Evolutionary conservation across 2,888 invertebrate species (phyloP).

Genomic region (Anthrax anthrax): DNA sequence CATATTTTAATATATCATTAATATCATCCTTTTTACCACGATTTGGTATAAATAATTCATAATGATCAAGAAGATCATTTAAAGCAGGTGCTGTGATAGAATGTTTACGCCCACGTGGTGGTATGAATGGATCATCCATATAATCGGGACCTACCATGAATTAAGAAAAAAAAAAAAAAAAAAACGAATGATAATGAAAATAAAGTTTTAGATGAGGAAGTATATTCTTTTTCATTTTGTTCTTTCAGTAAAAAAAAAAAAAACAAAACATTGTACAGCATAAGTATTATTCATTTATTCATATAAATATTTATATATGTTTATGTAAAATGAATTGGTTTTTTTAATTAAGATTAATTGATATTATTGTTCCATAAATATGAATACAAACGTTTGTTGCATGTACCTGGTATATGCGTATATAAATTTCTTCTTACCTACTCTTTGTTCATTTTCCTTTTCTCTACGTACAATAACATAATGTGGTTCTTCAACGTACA

Average conservation of each 20-base stretch:
- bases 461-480: slow-evolving; percentile 27
- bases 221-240: no score
- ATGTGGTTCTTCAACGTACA: slow-evolving; percentile 29
- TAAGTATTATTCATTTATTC: neutral
- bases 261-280: neutral
- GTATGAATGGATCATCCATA: slow-evolving; percentile 24
- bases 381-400: neutral
- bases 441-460: slow-evolving; percentile 2
- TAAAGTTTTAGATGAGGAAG: no score
- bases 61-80: slow-evolving; percentile 21
- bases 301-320: neutral
- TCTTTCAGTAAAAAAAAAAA: neutral
- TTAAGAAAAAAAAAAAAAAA: neutral
- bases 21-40: slow-evolving; percentile 32
- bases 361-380: neutral
- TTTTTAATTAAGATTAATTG: neutral
- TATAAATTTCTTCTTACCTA: slow-evolving; percentile 1
- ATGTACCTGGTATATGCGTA: no score
- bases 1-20: slow-evolving; percentile 31
- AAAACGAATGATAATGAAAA: no score
- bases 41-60: slow-evolving; percentile 31
- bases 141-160: neutral
- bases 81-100: slow-evolving; percentile 17
- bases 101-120: slow-evolving; percentile 30
- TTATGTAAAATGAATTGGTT: neutral